A percentile compares a stretch with the other conserved stretches of the same genome.
Conservation (phyloP, 2,113 vertebrate genomes). For the Poeciliopsis prolifica region DNA sequence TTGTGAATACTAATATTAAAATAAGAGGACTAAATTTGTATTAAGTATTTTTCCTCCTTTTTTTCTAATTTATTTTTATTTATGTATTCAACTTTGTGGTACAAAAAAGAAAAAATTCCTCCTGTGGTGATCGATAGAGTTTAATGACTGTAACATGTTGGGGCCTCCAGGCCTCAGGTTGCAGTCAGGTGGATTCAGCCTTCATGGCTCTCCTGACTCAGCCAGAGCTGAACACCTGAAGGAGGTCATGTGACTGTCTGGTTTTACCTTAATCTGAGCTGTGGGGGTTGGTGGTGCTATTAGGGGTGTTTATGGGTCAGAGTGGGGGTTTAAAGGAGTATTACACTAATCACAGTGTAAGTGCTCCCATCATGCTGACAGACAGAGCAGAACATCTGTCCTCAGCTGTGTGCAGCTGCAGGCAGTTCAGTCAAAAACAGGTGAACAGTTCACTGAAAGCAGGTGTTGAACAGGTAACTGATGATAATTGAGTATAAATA, state of each 20-base stretch:
- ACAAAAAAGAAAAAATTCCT: no score
- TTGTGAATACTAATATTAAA: background rate
- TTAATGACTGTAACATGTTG: no score
- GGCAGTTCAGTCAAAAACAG: background rate
- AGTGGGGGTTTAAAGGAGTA: slow-evolving; percentile 23
- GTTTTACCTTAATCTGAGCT: slow-evolving; percentile 1
- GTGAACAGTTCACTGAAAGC: background rate
- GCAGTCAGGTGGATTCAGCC: background rate
- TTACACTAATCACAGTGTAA: slow-evolving; percentile 52
- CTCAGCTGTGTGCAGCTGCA: background rate
- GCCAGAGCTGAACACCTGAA: background rate
- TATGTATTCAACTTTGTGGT: no score
- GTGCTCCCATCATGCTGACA: slow-evolving; percentile 34
- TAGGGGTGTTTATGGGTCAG: background rate
- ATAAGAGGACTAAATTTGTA: background rate
- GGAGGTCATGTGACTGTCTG: background rate
- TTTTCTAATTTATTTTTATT: no score
- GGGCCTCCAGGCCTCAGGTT: background rate
- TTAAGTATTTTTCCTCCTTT: no score
- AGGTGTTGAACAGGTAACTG: background rate
- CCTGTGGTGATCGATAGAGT: no score
- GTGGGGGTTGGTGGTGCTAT: background rate
- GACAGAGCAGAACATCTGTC: slow-evolving; percentile 22
- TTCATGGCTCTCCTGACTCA: background rate
- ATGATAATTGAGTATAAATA: background rate